phyloP scores from a whole-genome alignment of 2,113 vertebrate genomes.

The Laticauda laticaudata region DNA sequence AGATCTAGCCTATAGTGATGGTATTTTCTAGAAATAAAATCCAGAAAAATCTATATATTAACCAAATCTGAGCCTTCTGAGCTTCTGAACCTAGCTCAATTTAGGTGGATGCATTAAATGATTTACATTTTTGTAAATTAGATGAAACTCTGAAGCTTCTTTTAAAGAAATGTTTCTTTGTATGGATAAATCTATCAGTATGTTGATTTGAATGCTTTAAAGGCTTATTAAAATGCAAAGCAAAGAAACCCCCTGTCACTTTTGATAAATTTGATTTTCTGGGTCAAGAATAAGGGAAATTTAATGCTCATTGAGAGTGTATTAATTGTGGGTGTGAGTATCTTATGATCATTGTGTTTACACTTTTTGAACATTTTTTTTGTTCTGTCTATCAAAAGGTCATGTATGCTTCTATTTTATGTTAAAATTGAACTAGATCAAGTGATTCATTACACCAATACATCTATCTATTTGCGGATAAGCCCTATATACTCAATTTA shows the following conservation, averaged over 20 bases:
- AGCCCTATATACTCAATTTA: not conserved
- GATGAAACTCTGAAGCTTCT: not conserved
- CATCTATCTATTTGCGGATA: not conserved
- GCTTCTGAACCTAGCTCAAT: not conserved
- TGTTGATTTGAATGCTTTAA: not conserved
- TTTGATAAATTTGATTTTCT: conserved; percentile 5
- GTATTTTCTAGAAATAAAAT: not conserved
- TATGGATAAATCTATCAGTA: conserved; percentile 1
- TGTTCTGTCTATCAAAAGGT: not conserved
- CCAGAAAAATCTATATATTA: not conserved
- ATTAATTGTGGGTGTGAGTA: not conserved
- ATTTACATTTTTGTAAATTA: not conserved
- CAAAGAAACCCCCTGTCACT: not conserved
- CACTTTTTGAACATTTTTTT: not conserved
- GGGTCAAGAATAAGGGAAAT: not conserved
- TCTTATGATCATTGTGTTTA: not conserved
- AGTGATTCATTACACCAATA: not conserved
- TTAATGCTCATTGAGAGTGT: not conserved
- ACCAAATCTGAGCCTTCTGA: not conserved
- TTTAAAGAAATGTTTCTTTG: not conserved
- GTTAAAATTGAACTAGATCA: not conserved
- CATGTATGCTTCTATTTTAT: not conserved
- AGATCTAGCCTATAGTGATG: not conserved
- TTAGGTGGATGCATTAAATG: not conserved
- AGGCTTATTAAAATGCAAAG: not conserved